These are phyloP conservation scores for Rousettus madagascariensis DNA, from an alignment of 2,797 vertebrate species.

Conservation along the genomic window DNA sequence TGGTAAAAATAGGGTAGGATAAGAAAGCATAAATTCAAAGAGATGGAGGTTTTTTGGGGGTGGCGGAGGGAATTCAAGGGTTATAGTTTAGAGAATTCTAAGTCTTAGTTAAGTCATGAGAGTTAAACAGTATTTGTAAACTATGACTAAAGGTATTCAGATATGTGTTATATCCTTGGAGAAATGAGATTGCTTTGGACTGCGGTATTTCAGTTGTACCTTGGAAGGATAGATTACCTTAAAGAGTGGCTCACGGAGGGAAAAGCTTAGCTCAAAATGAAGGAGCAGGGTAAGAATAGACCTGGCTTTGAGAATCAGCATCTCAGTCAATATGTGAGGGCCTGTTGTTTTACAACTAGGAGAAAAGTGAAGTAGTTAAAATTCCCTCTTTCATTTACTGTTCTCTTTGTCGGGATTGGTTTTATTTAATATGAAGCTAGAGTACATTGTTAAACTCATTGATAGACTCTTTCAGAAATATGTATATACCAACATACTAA, in stretches of 20 bases:
- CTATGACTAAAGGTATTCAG: not conserved
- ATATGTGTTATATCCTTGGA: not conserved
- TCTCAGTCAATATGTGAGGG: not conserved
- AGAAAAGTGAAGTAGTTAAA: not conserved
- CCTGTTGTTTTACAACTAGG: not conserved
- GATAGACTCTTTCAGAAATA: conserved; percentile 11
- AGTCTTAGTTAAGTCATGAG: not conserved
- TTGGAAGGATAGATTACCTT: not conserved
- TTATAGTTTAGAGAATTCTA: not conserved
- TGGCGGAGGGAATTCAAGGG: not conserved
- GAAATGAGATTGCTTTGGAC: not conserved
- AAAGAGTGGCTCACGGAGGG: not conserved
- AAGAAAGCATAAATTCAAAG: not conserved
- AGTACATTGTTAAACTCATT: conserved; percentile 19
- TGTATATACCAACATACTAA: not conserved
- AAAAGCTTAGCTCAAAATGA: not conserved
- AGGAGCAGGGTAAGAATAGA: not conserved
- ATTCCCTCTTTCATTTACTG: not conserved
- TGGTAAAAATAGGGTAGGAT: not conserved
- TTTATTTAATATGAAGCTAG: not conserved
- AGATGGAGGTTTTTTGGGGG: not conserved
- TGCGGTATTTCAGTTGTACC: not conserved
- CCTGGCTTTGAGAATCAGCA: not conserved
- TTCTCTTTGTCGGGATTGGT: not conserved
- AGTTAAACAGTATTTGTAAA: not conserved